Evolutionary conservation across 30 jellyfish, hydroid and myxozoan genomes (phyloP).

Genomic region (Cassiopea andromeda): DNA sequence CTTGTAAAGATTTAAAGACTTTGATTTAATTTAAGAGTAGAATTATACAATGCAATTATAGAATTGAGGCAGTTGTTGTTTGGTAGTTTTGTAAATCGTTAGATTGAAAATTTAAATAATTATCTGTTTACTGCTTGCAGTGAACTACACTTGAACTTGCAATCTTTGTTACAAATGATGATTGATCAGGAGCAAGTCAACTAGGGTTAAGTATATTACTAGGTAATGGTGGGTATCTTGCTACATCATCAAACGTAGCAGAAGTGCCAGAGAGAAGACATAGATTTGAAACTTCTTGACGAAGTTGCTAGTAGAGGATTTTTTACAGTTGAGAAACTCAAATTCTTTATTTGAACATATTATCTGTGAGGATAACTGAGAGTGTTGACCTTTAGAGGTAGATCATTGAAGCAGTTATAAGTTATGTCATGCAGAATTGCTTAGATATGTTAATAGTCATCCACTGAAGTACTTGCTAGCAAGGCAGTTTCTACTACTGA

Average conservation of each 20-base stretch:
- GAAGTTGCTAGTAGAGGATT: not conserved
- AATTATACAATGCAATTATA: not conserved
- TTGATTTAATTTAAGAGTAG: not conserved
- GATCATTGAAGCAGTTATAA: too few species aligned
- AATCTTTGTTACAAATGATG: slow-evolving; percentile 34
- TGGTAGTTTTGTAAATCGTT: not conserved
- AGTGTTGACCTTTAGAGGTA: too few species aligned
- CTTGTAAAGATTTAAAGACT: not conserved
- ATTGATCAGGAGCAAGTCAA: slow-evolving; percentile 45
- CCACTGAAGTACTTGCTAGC: too few species aligned
- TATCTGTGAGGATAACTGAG: too few species aligned
- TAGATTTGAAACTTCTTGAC: not conserved
- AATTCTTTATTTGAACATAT: too few species aligned
- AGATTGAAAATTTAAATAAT: slow-evolving; percentile 41
- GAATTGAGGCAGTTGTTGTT: not conserved
- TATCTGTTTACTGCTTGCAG: slow-evolving; percentile 91
- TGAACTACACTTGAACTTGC: slow-evolving; percentile 60
- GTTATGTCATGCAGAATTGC: too few species aligned
- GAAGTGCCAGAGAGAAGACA: not conserved
- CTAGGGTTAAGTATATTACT: slow-evolving; percentile 79
- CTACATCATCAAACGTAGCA: slow-evolving; percentile 25
- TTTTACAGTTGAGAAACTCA: not conserved
- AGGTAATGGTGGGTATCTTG: slow-evolving; percentile 79
- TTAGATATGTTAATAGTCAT: too few species aligned
- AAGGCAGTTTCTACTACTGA: too few species aligned